Base-by-base conservation (phyloP, 2,113 vertebrate genomes). In the Chauna torquata region DNA sequence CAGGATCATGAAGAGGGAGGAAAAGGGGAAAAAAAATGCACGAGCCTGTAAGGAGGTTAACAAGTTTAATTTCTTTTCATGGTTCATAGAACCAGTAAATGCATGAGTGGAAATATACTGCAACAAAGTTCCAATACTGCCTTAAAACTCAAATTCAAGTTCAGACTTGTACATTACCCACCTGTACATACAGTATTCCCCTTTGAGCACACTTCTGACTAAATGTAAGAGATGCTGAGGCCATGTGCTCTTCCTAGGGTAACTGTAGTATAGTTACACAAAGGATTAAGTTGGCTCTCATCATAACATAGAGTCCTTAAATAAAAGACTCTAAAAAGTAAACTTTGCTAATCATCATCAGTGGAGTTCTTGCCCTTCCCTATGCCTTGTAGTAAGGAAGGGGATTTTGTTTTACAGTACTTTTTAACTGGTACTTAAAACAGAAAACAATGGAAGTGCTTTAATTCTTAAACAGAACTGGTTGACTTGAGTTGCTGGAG, bases 61-160 rank as follows among this genome's bases (percentile, higher is more conserved):
- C 92, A 75, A 97, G 82, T 98, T 98, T 98, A 98, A 98, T 98
- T 97, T 96, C 27, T 52, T 78, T 90, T 86, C 49, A 14, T 92
- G 98, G 98, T 98, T 98, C 98, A 98, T 80, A 98, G 98, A 98
- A 98, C 98, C 98, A 98, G 92, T 98, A 98, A 96, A 96, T 89
- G 82, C 88, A 86, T 57, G 76, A 71, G 90, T 96, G 94, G 58
- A 95, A 97, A 96, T 72, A 74, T 69, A 97, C 90, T 95, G 95
- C 84, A 96, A 95, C 80, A 72, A 81, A 93, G 68, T 94, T 95
- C 86, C 96, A 98, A 95, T 93, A 96, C 97, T 97, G 97, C 88
- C 94, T 64, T n/a, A 87, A 82, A 96, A 75, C 91, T 96, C 82
- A 38, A 76, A 77, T 94, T 96, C 91, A 74, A 91, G 95, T 93